Evolutionary conservation across 2,113 vertebrate species (phyloP), one percentile per base, ranked within the genome.

Genomic region (Motacilla tschutschensis): DNA sequence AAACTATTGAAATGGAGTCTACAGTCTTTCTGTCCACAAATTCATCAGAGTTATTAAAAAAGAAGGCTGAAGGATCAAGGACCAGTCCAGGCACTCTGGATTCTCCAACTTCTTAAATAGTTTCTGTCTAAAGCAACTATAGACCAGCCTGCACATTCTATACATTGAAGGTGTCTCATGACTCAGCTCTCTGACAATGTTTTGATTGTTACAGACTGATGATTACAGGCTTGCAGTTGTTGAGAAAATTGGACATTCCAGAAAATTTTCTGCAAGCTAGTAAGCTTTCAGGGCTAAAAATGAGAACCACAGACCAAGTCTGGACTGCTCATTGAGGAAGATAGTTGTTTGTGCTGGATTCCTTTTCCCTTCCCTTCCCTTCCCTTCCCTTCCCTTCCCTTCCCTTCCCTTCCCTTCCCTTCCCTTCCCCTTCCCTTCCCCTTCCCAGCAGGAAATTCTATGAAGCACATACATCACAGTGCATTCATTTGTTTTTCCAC

Each of bases 131-230:
- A 64, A 54, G 9, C 20, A 60, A 8, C 3, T 21, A 8, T 3
- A 51, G 46, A 25, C 12, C 8, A 54, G 13, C 2, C 33, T 46
- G 6, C 24, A 47, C 29, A 44, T 25, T 48, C 35, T 28, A 25
- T 35, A 36, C 5, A 48, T 11, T 41, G 46, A 22, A 2, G 0
- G 5, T 1, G 5, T 51, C 26, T 54, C 0, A 1, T 19, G 12
- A 63, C 24, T 59, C 6, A 46, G 46, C 33, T 51, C 29, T 69
- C 12, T 60, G 53, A 28, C 3, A 7, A 10, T 7, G 9, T 29
- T 76, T 41, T 29, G 9, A 36, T 58, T 46, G 26, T 19, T 88
- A 31, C 14, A 57, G 10, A 8, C 22, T 76, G 20, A 63, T 57
- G 5, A 48, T 65, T 73, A 65, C 47, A 62, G n/a, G 12, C 5